Evolutionary conservation across 23 tunicate genomes (phyloP), one percentile per base, ranked within the genome.

Genomic region (Halocynthia aurantium): DNA sequence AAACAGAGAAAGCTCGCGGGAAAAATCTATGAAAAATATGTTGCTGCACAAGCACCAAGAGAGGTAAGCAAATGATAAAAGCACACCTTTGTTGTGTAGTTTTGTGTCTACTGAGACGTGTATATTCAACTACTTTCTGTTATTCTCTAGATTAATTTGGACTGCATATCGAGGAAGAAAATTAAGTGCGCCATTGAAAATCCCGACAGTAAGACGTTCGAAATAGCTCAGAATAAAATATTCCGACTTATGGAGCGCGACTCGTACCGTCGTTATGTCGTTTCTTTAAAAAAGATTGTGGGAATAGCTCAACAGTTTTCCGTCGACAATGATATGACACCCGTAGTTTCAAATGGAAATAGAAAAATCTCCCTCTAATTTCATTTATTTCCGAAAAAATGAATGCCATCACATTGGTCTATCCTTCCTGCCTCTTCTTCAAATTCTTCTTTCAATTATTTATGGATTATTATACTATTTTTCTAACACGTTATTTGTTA

Each of bases 11-110:
- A 73, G 69, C 63, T 52, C 8, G 90, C 83, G 21, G 52, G 49
- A 11, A 31, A 22, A 10, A 85, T 85, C 19, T 85, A 63, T 54
- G 18, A 79, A 52, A 80, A 62, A 22, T 85, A 71, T 77, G 66
- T 85, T 6, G 79, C 83, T 52, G 57, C 70, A 7, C 50, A 63
- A 12, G 64, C 90, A 12, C 75, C 77, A 7, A 53, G 57, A 73
- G 90, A 85, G 73, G 90, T 85, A 17, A 21, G 70, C 31, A 6
- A 5, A 0, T 15, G 15, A 58, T n/a, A 58, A 13, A 58, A 58
- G 5, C 10, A 65, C 31, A 65, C 6, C 31, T 49, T 65, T 20
- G 22, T 0, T 65, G 49, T 5, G 31, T 10, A 65, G 15, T 65
- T 9, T 20, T 65, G 31, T 58, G 15, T n/a, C 15, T 58, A n/a